Evolutionary conservation across 2,888 invertebrate species (phyloP), one percentile per base, ranked within the genome.

Genomic region (Eristalis pertinax): DNA sequence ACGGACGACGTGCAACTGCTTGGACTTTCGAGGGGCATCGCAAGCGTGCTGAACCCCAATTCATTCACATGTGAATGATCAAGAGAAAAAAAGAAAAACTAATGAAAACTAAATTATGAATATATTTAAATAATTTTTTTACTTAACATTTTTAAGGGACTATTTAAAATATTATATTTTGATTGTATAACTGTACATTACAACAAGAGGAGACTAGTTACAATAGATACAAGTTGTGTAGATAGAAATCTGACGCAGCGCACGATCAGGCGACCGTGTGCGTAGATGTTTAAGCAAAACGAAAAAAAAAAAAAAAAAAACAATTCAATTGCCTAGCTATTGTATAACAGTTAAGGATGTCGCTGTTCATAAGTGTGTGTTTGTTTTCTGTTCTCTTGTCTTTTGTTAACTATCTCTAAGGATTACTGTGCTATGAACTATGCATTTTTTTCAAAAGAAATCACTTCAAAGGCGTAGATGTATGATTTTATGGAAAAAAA

Each of bases 131-230:
- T 26, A 82, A 70, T 70, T 79, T 74, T 74, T 75, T 70, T 67
- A 84, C 64, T 65, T 65, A 72, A 43, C 32, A 60, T 43, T 41
- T 62, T 68, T n/a, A 63, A 69, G n/a, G 13, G n/a, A 32, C n/a
- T 56, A 29, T 60, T 67, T 76, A 22, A 58, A 58, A 73, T 10
- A 64, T 62, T 13, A 73, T 7, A 68, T 65, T n/a, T 56, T 10
- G 24, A 58, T 24, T 65, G 64, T 50, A 43, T 26, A 32, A 73
- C 32, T 60, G 67, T 41, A 68, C 41, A 67, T 73, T 26, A 19
- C 24, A 72, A 60, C 2, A 69, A 84, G 75, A 84, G 75, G 79
- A 75, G 84, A 79, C 77, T 77, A 19, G 43, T 76, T 68, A 64
- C 69, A 19, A 26, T 11, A 43, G 4, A 62, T 1, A 22, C 32